These are phyloP conservation scores for Metacarcinus magister DNA, from an alignment of 2,888 invertebrate species.

Conservation along the genomic window DNA sequence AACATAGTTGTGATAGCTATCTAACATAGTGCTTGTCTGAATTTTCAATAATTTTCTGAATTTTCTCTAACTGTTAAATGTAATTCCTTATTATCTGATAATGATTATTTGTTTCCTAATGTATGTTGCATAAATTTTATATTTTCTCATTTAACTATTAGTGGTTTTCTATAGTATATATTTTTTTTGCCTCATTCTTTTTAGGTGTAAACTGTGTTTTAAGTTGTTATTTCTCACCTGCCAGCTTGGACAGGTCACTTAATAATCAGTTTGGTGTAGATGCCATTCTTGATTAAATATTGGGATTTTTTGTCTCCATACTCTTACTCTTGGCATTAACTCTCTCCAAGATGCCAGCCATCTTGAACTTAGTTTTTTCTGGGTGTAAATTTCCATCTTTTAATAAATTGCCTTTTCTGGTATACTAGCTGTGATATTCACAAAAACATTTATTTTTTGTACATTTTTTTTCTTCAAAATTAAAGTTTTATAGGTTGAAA, in stretches of 20 bases:
- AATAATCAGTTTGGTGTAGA: background rate
- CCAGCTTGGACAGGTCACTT: background rate
- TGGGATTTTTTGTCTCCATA: background rate
- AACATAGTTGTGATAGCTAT: background rate
- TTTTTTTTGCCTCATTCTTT: background rate
- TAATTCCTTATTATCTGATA: background rate
- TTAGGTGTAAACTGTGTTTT: background rate
- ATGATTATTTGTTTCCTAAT: background rate
- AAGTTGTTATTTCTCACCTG: background rate
- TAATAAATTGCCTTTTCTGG: background rate
- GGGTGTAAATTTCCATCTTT: background rate
- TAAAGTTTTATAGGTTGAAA: background rate
- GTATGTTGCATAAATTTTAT: background rate
- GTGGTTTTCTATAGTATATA: background rate
- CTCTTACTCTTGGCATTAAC: background rate
- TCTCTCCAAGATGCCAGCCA: background rate
- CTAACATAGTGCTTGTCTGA: background rate
- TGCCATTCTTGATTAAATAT: background rate
- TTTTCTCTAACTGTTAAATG: background rate
- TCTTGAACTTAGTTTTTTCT: background rate
- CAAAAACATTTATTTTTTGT: background rate
- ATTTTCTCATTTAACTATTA: too few relatives aligned
- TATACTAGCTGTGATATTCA: background rate
- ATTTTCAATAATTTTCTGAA: background rate
- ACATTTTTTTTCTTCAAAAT: background rate